Base-by-base conservation (phyloP, 2,113 vertebrate genomes). In the Hemicordylus capensis region DNA sequence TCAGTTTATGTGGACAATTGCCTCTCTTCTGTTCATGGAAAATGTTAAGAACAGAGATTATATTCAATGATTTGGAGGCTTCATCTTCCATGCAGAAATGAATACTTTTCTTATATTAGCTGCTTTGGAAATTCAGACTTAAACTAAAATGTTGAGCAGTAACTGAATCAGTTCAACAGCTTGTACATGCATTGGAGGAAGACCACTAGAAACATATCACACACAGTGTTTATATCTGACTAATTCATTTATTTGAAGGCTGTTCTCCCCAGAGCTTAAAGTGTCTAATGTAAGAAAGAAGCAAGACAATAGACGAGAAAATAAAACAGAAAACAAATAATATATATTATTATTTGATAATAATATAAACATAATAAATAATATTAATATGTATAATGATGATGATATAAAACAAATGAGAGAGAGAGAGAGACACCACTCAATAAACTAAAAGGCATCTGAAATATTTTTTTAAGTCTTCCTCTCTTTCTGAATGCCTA, bases 1-100 rank as follows among this genome's bases (percentile, higher is more conserved):
- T 77, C 37, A 76, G 26, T 74, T 90, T 86, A 77, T 58, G 39
- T 83, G 64, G 70, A 83, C 24, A 90, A 88, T 66, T 88, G 44
- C 44, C 81, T 89, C 63, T 82, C 44, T 74, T 84, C 64, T 72
- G 80, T 67, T 84, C 80, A 81, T 61, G 6, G 34, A n/a, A 85
- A 73, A 85, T 48, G 64, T 79, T 85, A 24, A 64, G 72, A 87
- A 63, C 22, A 59, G 54, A 6, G 61, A 76, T 54, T 85, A 73
- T 74, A 87, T 89, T 69, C 24, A 72, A 79, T 20, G 20, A 64
- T 17, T 1, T 0, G 84, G 81, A 70, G 64, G 61, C 42, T 54
- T 77, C 14, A 61, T 61, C 51, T 39, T 78, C 61, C 22, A 34
- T 34, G 82, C 14, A 63, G 24, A 75, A 84, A 39, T 59, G 39